Base-by-base conservation (phyloP, 1,140 invertebrate species). In the Cotesia glomerata region DNA sequence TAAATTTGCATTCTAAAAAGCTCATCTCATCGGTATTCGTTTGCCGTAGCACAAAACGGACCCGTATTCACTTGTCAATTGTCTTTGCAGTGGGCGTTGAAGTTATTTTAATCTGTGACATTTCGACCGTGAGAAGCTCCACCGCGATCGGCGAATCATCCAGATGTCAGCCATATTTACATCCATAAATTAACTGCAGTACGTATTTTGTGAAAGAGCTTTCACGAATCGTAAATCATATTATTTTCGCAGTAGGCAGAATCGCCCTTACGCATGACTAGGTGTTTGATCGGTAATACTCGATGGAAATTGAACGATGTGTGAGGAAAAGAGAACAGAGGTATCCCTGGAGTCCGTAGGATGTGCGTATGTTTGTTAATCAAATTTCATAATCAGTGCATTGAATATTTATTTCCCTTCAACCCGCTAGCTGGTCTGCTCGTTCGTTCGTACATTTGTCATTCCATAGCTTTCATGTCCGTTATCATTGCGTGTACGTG, bases 101-200 rank as follows among this genome's bases (percentile, higher is more conserved):
- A 70, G 56, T 26, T 49, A 62, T 13, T 45, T 70, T 70, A 52
- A 70, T 35, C 68, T 70, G 26, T 32, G 68, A 61, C 58, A 70
- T 70, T 70, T 61, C n/a, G 11, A 16, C 8, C 16, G n/a, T 45
- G 4, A 8, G 56, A 70, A 45, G 1, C 16, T 45, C 1, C 39
- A 45, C 39, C 39, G 39, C 39, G 39, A 64, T 39, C 62, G 2
- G 13, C 13, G 5, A 64, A 64, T 61, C 59, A 36, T 34, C 62
- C 39, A 45, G 39, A 45, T 36, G 8, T 9, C 11, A 36, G 9
- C 8, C 9, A 62, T 39, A 36, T 14, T 18, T 39, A n/a, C 14
- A 35, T 35, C 2, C n/a, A 56, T 18, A 14, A 18, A 36, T 64
- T 64, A 34, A 35, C n/a, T 34, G 18, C 32, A 32, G 11, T 39